These are phyloP conservation scores for Molossus alvarezi DNA, from an alignment of 2,797 vertebrate species.

Conservation along the genomic window DNA sequence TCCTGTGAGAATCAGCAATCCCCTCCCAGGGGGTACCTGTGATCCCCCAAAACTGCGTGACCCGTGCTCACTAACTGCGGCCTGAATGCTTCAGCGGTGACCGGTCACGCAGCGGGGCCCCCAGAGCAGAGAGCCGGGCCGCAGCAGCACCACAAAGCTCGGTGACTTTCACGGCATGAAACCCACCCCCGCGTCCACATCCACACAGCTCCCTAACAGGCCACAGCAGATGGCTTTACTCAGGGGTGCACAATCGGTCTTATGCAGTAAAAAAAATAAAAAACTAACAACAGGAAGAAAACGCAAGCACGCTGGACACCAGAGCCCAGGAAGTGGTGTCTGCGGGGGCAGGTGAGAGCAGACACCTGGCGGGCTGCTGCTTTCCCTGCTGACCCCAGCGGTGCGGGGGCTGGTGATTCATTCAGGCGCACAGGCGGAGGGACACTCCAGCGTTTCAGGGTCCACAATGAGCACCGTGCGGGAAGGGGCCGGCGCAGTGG, in stretches of 20 bases:
- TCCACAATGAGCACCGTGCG: no score
- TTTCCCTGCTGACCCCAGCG: not conserved
- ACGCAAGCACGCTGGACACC: not conserved
- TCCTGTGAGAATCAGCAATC: fast-evolving
- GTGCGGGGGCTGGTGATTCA: no score
- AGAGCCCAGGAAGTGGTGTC: not conserved
- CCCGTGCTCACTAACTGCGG: fast-evolving
- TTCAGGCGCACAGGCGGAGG: not conserved
- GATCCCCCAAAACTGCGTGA: not conserved
- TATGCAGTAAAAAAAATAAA: not conserved
- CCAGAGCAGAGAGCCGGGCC: not conserved
- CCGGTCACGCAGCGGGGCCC: fast-evolving
- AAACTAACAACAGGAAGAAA: not conserved
- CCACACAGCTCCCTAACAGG: not conserved
- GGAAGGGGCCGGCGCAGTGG: not conserved
- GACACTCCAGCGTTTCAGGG: no score
- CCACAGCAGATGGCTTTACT: not conserved
- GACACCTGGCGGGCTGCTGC: no score
- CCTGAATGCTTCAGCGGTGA: not conserved
- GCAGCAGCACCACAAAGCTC: fast-evolving
- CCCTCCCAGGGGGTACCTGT: not conserved
- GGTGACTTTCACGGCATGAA: not conserved
- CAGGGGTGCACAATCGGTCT: no score
- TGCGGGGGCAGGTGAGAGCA: fast-evolving
- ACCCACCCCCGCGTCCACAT: fast-evolving